Conservation (phyloP, 2,113 vertebrate genomes). For the Canis aureus region DNA sequence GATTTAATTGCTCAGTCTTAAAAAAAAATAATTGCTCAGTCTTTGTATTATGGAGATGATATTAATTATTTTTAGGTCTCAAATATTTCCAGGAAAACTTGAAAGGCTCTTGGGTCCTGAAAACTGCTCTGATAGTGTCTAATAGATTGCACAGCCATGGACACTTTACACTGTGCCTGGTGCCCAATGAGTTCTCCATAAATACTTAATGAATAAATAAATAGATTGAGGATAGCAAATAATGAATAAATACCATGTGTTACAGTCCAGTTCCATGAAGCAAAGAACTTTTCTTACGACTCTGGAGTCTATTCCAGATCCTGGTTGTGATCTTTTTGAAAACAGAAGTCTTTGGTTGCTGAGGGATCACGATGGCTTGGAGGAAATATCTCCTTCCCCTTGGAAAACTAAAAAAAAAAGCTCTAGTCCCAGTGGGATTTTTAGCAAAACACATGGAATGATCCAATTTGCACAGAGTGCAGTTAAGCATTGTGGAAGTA, state of each 20-base stretch:
- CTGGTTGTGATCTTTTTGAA: slow-evolving; percentile 12
- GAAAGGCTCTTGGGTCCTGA: slow-evolving; percentile 16
- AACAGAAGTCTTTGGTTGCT: neutral
- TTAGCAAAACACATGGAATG: neutral
- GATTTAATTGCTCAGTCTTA: slow-evolving; percentile 58
- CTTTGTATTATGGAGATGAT: slow-evolving; percentile 68
- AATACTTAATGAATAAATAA: slow-evolving; percentile 52
- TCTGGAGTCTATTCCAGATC: neutral
- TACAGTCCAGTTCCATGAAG: neutral
- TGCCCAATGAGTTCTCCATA: neutral
- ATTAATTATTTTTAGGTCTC: slow-evolving; percentile 72
- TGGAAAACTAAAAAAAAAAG: neutral
- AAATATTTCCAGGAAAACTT: slow-evolving; percentile 60
- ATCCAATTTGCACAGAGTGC: neutral
- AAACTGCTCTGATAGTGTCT: slow-evolving; percentile 35
- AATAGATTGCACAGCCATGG: slow-evolving; percentile 18
- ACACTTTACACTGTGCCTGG: neutral
- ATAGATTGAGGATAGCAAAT: slow-evolving; percentile 45
- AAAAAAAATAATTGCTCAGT: neutral
- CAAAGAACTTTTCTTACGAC: neutral
- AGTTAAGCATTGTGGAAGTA: neutral
- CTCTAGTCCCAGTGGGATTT: neutral
- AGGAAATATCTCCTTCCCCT: neutral
- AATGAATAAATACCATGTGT: neutral
- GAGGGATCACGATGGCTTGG: neutral